Percentiles rank a stretch among this genome's conserved stretches.
These are phyloP conservation scores for Nyctalus aviator DNA, from an alignment of 2,797 vertebrate species.

Conservation along the genomic window DNA sequence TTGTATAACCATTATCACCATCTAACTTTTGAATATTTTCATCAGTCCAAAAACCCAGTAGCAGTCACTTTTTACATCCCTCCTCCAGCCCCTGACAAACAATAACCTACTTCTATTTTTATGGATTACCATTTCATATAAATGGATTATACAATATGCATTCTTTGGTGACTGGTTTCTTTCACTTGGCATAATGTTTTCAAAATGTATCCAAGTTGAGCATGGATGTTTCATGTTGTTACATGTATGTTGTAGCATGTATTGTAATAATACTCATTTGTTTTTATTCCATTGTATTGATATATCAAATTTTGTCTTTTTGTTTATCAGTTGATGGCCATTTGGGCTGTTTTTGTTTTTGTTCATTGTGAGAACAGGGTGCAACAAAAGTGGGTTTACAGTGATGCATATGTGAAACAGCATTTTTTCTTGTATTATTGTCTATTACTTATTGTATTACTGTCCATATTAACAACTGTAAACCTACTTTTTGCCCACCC, in stretches of 20 bases:
- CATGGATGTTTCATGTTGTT: not conserved
- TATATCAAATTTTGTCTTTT: not conserved
- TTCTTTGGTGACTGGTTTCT: not conserved
- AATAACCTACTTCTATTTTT: not conserved
- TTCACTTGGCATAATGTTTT: not conserved
- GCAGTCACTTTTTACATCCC: not conserved
- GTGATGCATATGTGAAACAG: not conserved
- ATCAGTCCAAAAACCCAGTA: not conserved
- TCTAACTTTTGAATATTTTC: conserved; percentile 2
- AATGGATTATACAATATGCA: not conserved
- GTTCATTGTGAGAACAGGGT: not conserved
- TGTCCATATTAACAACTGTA: not conserved
- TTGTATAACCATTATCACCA: not conserved
- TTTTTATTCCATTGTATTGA: not conserved
- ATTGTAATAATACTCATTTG: not conserved
- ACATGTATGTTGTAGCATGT: not conserved
- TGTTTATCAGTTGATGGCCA: not conserved
- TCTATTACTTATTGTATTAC: not conserved
- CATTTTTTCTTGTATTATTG: not conserved
- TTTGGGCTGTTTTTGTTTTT: conserved; percentile 2
- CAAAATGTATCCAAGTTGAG: not conserved
- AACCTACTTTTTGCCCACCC: not conserved
- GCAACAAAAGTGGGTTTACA: not conserved
- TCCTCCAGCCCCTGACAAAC: not conserved
- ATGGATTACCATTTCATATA: conserved; percentile 26